A percentile compares a stretch with the other conserved stretches of the same genome.
These are phyloP conservation scores for Bimastos eiseni DNA, from an alignment of 2,888 invertebrate genomes.

Conservation along the genomic window DNA sequence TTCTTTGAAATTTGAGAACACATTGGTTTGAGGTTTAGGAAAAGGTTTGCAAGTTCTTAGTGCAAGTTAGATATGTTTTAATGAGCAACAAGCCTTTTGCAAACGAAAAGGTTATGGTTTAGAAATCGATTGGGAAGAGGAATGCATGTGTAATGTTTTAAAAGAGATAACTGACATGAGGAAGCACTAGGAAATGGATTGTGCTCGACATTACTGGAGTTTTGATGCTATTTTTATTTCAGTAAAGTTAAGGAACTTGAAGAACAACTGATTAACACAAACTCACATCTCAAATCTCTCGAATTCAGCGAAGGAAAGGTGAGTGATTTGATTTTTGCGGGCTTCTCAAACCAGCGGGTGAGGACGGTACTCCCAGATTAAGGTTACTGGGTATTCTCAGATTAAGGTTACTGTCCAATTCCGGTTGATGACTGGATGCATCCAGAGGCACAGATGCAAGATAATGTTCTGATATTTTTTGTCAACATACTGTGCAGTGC, in stretches of 20 bases:
- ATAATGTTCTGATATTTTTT: too few relatives aligned
- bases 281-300: conserved; percentile 32
- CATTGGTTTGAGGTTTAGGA: background rate
- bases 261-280: conserved; percentile 29
- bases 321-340: background rate
- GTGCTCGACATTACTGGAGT: background rate
- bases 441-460: too few relatives aligned
- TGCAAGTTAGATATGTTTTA: background rate
- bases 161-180: background rate
- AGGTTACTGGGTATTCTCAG: too few relatives aligned
- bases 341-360: too few relatives aligned
- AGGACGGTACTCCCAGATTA: too few relatives aligned
- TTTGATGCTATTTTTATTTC: background rate
- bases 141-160: background rate
- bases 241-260: conserved; percentile 35
- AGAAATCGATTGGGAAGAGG: background rate
- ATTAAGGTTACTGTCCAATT: too few relatives aligned
- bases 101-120: background rate
- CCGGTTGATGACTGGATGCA: too few relatives aligned
- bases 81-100: background rate
- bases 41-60: background rate
- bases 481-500: too few relatives aligned
- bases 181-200: background rate
- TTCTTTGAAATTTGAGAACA: background rate
- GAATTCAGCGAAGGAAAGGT: conserved; percentile 39